Base-by-base conservation (phyloP, 2,888 invertebrate species). In the Volucella bombylans region DNA sequence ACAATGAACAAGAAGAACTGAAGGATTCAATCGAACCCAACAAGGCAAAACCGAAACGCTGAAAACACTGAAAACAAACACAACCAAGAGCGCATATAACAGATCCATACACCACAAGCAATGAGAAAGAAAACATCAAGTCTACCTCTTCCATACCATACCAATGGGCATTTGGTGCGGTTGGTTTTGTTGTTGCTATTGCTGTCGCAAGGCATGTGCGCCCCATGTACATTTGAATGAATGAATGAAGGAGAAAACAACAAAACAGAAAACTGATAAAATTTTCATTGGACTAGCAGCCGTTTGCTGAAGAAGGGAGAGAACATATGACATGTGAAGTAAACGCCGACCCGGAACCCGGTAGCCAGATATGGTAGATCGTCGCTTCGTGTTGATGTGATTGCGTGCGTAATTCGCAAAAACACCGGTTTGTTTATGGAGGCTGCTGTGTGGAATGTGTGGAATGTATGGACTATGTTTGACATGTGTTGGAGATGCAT, bases 1-100 rank as follows among this genome's bases (percentile, higher is more conserved):
- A 45, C 74, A 67, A 49, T 18, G 57, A 59, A 59, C 74, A 52
- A 43, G 67, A 59, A 67, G 59, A 65, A 76, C 74, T 76, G 67
- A 76, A 76, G 74, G 67, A 67, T 76, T 23, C 67, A 12, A 57
- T 76, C 49, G 55, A 65, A 54, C 61, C n/a, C 50, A 18, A 18
- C 14, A 14, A 52, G 31, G 31, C 31, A 6, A 31, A 4, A 31
- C 31, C 31, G 31, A 31, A 31, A 31, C 31, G 6, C 31, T 31
- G 1, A 31, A 31, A 31, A 31, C 31, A 31, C 31, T 31, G 31
- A 6, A 31, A 31, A 31, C 23, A 55, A 12, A 57, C 38, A 47
- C 55, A 31, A 72, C 50, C 31, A 15, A 18, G 18, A 43, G 45
- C 23, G 12, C 39, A 31, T 23, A 15, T 23, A n/a, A 15, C 18